phyloP scores from a whole-genome alignment of 2,113 vertebrate species.

The Bos javanicus region DNA sequence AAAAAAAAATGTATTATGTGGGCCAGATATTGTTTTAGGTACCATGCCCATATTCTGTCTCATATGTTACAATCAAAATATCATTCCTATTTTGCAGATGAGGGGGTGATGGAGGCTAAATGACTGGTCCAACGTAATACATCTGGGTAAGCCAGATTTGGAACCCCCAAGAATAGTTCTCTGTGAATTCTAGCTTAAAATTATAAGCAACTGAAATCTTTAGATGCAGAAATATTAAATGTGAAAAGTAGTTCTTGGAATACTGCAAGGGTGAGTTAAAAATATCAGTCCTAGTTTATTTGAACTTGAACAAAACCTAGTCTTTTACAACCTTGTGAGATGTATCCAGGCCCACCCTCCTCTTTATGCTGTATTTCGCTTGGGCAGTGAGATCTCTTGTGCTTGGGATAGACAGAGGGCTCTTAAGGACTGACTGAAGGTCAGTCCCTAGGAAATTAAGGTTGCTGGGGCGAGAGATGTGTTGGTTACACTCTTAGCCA shows the following conservation, averaged over 20 bases:
- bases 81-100: background rate
- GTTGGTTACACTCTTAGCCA: background rate
- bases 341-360: background rate
- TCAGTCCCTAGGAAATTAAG: background rate
- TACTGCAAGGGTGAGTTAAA: background rate
- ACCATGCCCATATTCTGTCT: background rate
- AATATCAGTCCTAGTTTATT: background rate
- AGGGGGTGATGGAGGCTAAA: background rate
- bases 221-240: background rate
- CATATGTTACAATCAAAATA: background rate
- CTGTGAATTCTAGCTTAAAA: constrained; percentile 11
- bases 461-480: background rate
- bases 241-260: background rate
- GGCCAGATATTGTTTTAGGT: background rate
- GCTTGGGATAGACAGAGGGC: background rate
- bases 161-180: background rate
- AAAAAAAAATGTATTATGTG: background rate
- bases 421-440: background rate
- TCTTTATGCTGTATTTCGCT: background rate
- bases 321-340: background rate
- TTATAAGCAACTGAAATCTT: background rate
- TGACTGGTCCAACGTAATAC: background rate
- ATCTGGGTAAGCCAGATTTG: background rate
- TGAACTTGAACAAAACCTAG: background rate
- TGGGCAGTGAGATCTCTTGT: background rate